These are phyloP conservation scores for Alitta virens DNA, from an alignment of 2,888 invertebrate genomes.

Conservation along the genomic window DNA sequence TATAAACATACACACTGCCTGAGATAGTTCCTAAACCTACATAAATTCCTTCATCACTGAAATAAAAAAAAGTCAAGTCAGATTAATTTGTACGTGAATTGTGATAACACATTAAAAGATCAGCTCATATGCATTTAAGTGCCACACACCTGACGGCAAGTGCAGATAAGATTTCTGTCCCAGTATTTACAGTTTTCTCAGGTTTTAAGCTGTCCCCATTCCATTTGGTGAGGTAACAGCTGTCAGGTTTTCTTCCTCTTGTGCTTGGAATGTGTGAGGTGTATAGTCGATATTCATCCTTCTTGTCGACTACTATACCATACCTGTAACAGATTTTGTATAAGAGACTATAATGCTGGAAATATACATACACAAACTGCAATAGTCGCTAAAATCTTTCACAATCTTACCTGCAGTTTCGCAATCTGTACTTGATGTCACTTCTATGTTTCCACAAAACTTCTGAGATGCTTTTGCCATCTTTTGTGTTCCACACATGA, in stretches of 20 bases:
- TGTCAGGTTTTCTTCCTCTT: slow-evolving; percentile 60
- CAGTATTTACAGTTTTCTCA: slow-evolving; percentile 62
- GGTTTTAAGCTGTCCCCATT: slow-evolving; percentile 65
- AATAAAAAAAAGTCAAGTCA: too few species aligned
- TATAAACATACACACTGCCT: slow-evolving; percentile 85
- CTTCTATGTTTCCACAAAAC: slow-evolving; percentile 68
- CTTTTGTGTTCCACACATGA: slow-evolving; percentile 73
- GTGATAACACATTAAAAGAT: too few species aligned
- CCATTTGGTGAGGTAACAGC: slow-evolving; percentile 79
- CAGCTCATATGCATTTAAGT: too few species aligned
- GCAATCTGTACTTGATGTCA: slow-evolving; percentile 44
- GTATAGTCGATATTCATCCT: slow-evolving; percentile 65
- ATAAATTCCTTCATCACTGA: slow-evolving; percentile 84
- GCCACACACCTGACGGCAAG: slow-evolving; percentile 50
- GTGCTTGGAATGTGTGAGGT: slow-evolving; percentile 75
- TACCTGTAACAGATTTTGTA: slow-evolving; percentile 37
- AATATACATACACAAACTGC: too few species aligned
- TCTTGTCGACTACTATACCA: slow-evolving; percentile 70
- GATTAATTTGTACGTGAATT: too few species aligned
- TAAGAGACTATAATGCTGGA: neutral
- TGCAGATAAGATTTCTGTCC: slow-evolving; percentile 54
- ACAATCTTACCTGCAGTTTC: slow-evolving; percentile 50
- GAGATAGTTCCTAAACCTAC: slow-evolving; percentile 86
- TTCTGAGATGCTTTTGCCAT: slow-evolving; percentile 68
- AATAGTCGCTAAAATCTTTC: neutral